These are phyloP conservation scores for Dastarcus helophoroides DNA, from an alignment of 2,888 invertebrate genomes.

Conservation along the genomic window DNA sequence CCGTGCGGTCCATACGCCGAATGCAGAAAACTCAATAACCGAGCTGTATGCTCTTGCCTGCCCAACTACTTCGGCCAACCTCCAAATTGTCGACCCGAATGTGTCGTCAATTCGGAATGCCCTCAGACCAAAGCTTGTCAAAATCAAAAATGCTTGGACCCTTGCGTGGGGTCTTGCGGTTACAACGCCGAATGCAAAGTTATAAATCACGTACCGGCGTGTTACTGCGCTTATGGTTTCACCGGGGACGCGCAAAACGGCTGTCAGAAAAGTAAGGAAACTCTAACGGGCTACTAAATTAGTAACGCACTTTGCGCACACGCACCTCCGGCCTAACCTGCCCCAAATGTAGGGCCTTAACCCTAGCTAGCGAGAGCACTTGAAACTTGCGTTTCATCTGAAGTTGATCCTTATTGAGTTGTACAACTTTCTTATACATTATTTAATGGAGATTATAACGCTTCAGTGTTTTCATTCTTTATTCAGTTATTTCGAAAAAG, in stretches of 20 bases:
- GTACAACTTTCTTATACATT: too few species aligned
- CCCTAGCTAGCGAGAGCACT: too few species aligned
- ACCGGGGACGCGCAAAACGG: slow-evolving; percentile 73
- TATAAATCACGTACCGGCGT: slow-evolving; percentile 61
- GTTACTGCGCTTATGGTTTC: slow-evolving; percentile 56
- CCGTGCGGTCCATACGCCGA: slow-evolving; percentile 71
- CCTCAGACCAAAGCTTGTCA: slow-evolving; percentile 60
- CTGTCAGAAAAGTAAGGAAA: slow-evolving; percentile 43
- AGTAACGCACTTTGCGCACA: too few species aligned
- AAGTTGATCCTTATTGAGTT: too few species aligned
- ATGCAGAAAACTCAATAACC: slow-evolving; percentile 54
- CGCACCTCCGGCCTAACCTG: too few species aligned
- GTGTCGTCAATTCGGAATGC: slow-evolving; percentile 62
- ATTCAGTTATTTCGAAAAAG: too few species aligned
- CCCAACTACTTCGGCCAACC: slow-evolving; percentile 66
- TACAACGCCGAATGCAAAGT: slow-evolving; percentile 58
- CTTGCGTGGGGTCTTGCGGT: slow-evolving; percentile 66
- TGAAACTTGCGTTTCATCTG: too few species aligned
- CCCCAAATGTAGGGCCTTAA: too few species aligned
- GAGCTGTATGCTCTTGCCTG: slow-evolving; percentile 64
- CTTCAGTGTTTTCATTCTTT: too few species aligned
- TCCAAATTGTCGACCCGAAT: slow-evolving; percentile 67
- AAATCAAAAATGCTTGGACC: slow-evolving; percentile 59
- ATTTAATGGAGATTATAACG: too few species aligned
- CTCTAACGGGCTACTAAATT: too few species aligned